These are phyloP conservation scores for Lepidochitona cinerea DNA, from an alignment of 2,888 invertebrate genomes.

Conservation along the genomic window DNA sequence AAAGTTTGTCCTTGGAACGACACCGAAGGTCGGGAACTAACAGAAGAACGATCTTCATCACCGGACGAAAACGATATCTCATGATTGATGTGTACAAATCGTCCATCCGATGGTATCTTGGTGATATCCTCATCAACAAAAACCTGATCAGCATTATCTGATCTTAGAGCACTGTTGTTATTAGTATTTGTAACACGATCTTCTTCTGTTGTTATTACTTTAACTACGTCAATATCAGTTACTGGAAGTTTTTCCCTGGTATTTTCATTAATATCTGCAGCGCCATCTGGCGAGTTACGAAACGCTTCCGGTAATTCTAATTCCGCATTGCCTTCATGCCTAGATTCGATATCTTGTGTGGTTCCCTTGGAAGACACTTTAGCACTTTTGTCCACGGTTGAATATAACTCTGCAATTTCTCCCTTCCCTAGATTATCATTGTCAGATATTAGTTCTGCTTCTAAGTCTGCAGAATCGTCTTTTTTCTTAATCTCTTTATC, in stretches of 20 bases:
- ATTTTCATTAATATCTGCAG: neutral
- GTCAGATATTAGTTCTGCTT: neutral
- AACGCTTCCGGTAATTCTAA: neutral
- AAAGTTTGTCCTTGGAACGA: neutral
- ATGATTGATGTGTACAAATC: neutral
- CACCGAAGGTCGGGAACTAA: neutral
- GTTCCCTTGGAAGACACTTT: too few relatives aligned
- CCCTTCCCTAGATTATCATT: neutral
- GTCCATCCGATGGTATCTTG: neutral
- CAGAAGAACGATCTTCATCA: neutral
- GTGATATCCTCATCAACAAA: neutral
- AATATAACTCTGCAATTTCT: neutral
- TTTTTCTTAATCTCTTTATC: too few relatives aligned
- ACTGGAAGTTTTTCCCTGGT: neutral
- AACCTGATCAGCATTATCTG: neutral
- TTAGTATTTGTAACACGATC: neutral
- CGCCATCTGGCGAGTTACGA: neutral
- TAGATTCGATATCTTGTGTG: too few relatives aligned
- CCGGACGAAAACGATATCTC: neutral
- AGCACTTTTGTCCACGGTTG: neutral
- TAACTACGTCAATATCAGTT: neutral
- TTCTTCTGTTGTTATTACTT: neutral
- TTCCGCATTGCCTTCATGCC: too few relatives aligned
- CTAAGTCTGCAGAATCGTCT: too few relatives aligned
- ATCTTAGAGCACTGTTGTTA: too few relatives aligned